Evolutionary conservation across 2,888 invertebrate species (phyloP).

Genomic region (Adela reaumurella): DNA sequence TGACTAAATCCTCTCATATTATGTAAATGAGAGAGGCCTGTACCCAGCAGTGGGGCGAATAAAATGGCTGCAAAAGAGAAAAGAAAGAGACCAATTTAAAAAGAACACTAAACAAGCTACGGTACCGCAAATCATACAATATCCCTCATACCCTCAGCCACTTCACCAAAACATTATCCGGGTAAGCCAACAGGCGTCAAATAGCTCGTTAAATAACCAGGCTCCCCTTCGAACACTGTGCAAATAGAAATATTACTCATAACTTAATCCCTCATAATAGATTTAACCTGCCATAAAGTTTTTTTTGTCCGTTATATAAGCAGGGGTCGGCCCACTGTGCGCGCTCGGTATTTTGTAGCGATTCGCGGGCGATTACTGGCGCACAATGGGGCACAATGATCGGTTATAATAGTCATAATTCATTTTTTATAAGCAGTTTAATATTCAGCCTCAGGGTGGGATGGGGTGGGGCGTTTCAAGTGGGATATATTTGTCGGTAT

Average conservation of each 20-base stretch:
- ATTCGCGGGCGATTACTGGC: constrained; percentile 36
- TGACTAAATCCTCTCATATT: too few relatives aligned
- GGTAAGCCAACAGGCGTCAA: constrained; percentile 35
- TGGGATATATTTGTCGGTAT: constrained; percentile 51
- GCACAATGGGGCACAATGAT: constrained; percentile 34
- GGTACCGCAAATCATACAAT: too few relatives aligned
- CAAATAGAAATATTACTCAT: constrained; percentile 51
- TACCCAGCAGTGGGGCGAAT: too few relatives aligned
- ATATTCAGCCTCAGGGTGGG: constrained; percentile 24
- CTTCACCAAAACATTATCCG: background rate
- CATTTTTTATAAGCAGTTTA: constrained; percentile 28
- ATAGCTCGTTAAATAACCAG: constrained; percentile 39
- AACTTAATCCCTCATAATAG: constrained; percentile 54
- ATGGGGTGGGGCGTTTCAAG: constrained; percentile 28
- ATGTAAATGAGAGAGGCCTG: too few relatives aligned
- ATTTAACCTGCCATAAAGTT: constrained; percentile 55
- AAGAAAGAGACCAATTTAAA: too few relatives aligned
- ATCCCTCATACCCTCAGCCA: background rate
- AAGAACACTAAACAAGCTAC: too few relatives aligned
- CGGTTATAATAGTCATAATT: constrained; percentile 51
- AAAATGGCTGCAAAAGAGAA: too few relatives aligned
- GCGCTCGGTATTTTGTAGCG: constrained; percentile 24
- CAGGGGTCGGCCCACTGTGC: constrained; percentile 35
- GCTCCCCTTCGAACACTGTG: constrained; percentile 16
- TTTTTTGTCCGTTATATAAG: constrained; percentile 31